A percentile compares a stretch with the other conserved stretches of the same genome.
Evolutionary conservation across 1,140 invertebrate genomes (phyloP).

Genomic region (Xylocopa sonorina): DNA sequence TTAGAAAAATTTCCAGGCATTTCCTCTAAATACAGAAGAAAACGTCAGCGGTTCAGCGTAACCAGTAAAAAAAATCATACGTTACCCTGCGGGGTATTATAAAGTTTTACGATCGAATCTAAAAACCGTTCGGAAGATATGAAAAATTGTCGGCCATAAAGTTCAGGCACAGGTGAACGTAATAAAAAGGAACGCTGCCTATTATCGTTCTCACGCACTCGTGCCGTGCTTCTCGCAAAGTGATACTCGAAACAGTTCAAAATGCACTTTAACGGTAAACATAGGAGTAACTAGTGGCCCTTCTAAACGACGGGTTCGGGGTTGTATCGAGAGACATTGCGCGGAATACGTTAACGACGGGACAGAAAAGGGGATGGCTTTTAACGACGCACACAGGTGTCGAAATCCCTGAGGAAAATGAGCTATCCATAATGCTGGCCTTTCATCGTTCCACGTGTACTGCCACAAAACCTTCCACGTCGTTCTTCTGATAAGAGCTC

Average conservation of each 20-base stretch:
- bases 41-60: no score
- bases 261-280: constrained; percentile 29
- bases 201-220: constrained; percentile 3
- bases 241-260: constrained; percentile 20
- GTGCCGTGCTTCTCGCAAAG: neutral
- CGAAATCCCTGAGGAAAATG: constrained; percentile 30
- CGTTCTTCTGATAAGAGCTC: no score
- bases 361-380: constrained; percentile 38
- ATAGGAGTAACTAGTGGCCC: constrained; percentile 16
- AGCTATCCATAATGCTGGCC: neutral
- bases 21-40: no score
- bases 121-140: neutral
- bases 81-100: no score
- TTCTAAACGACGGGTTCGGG: constrained; percentile 1
- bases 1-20: no score
- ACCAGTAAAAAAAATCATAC: no score
- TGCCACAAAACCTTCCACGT: no score
- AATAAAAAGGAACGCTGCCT: constrained; percentile 10
- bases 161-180: neutral
- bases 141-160: no score
- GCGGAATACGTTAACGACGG: constrained; percentile 37
- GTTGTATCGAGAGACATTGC: constrained; percentile 41
- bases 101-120: neutral
- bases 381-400: constrained; percentile 59
- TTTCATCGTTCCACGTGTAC: no score